Percentiles rank a stretch among this genome's conserved stretches.
These are phyloP conservation scores for Sinocyclocheilus rhinocerous DNA, from an alignment of 2,113 vertebrate species.

Conservation along the genomic window DNA sequence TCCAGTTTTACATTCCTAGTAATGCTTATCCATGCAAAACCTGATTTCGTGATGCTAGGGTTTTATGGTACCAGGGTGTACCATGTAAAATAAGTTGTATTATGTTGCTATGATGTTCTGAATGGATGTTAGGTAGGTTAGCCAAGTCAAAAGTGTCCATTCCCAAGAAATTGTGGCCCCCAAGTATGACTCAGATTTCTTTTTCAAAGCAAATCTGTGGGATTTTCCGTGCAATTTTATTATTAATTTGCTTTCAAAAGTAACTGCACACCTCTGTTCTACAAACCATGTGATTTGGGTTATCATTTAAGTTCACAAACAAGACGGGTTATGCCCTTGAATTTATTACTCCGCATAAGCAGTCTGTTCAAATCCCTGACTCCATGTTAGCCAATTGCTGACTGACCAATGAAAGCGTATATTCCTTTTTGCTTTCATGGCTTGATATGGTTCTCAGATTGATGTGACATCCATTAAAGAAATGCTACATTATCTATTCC, in stretches of 20 bases:
- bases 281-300: neutral
- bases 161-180: neutral
- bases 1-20: neutral
- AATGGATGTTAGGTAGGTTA: neutral
- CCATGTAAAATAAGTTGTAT: neutral
- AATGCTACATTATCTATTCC: conserved; percentile 2
- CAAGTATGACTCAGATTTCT: neutral
- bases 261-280: neutral
- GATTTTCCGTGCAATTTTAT: neutral
- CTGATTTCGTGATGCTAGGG: neutral
- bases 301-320: neutral
- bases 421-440: neutral
- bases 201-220: neutral
- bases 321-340: neutral
- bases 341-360: neutral
- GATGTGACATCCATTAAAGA: conserved; percentile 12
- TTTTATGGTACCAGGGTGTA: neutral
- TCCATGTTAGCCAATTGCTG: neutral
- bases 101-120: neutral
- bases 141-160: neutral
- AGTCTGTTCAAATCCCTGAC: neutral
- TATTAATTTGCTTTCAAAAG: neutral
- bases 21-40: neutral
- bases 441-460: conserved; percentile 23
- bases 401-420: neutral